These are phyloP conservation scores for Drosophila bifasciata DNA, from an alignment of 1,140 invertebrate species.

Conservation along the genomic window DNA sequence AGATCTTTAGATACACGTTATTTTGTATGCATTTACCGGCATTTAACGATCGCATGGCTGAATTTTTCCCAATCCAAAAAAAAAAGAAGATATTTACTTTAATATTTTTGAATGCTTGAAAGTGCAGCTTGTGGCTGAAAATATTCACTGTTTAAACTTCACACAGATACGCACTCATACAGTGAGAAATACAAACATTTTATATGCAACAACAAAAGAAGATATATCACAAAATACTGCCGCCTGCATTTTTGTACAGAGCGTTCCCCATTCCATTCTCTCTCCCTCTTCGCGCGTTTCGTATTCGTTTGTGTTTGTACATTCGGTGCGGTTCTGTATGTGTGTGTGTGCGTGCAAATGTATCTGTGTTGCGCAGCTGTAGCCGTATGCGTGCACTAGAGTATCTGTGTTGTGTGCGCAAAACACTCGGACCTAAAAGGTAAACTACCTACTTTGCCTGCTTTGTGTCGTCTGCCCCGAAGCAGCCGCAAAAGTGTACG, in stretches of 20 bases:
- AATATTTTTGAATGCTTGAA: too few relatives aligned
- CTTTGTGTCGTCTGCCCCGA: slow-evolving; percentile 36
- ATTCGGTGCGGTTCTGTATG: slow-evolving; percentile 37
- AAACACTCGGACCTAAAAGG: slow-evolving; percentile 54
- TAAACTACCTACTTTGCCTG: slow-evolving; percentile 80
- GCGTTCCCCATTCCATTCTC: slow-evolving; percentile 10
- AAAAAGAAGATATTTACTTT: too few relatives aligned
- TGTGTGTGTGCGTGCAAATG: slow-evolving; percentile 29
- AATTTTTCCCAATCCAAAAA: too few relatives aligned
- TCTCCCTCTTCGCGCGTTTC: slow-evolving; percentile 25
- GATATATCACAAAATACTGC: slow-evolving; percentile 39
- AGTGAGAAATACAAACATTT: not conserved
- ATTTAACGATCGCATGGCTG: slow-evolving; percentile 9
- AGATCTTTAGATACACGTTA: too few relatives aligned
- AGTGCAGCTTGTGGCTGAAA: too few relatives aligned
- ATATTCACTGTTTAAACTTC: slow-evolving; percentile 7
- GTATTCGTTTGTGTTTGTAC: slow-evolving; percentile 33
- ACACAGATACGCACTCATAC: not conserved
- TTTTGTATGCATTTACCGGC: slow-evolving; percentile 39
- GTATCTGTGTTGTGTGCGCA: slow-evolving; percentile 46
- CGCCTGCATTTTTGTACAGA: slow-evolving; percentile 56
- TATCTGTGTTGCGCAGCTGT: slow-evolving; percentile 13
- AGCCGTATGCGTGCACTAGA: slow-evolving; percentile 5
- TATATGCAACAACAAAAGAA: not conserved
- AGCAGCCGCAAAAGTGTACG: slow-evolving; percentile 76